Conservation (phyloP, 2,888 invertebrate species). For the Pantelozetes paolii region DNA sequence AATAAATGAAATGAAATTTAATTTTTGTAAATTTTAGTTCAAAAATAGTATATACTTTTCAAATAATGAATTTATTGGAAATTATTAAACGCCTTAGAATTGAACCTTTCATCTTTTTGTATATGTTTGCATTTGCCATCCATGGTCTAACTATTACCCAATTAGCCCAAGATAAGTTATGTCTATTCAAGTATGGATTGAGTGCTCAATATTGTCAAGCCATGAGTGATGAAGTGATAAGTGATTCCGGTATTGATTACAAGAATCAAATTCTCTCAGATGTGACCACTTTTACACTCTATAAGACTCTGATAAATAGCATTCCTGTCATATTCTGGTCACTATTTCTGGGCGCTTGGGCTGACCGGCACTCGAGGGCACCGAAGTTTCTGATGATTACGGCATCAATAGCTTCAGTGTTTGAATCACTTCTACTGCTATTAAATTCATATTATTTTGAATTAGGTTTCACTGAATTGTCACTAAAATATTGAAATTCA, state of each 20-base stretch:
- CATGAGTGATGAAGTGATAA: neutral
- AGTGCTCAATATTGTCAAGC: neutral
- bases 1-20: too few relatives aligned
- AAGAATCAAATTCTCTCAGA: slow-evolving; percentile 36
- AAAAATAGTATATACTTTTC: neutral
- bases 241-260: neutral
- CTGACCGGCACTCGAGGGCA: slow-evolving; percentile 34
- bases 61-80: neutral
- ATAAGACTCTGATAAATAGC: slow-evolving; percentile 27
- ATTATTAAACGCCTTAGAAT: slow-evolving; percentile 2
- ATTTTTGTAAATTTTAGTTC: neutral
- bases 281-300: slow-evolving; percentile 36
- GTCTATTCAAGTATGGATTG: slow-evolving; percentile 7
- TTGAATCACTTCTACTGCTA: slow-evolving; percentile 14
- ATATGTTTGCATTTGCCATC: slow-evolving; percentile 10
- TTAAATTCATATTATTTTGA: slow-evolving; percentile 34
- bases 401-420: neutral
- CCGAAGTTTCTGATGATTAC: slow-evolving; percentile 27
- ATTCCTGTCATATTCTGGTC: slow-evolving; percentile 33
- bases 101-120: slow-evolving; percentile 34
- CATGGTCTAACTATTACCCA: slow-evolving; percentile 33
- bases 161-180: slow-evolving; percentile 37
- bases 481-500: neutral
- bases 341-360: slow-evolving; percentile 38
- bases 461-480: neutral